A percentile compares a stretch with the other conserved stretches of the same genome.
phyloP scores from a whole-genome alignment of 2,113 vertebrate genomes.

The Pristiophorus japonicus region DNA sequence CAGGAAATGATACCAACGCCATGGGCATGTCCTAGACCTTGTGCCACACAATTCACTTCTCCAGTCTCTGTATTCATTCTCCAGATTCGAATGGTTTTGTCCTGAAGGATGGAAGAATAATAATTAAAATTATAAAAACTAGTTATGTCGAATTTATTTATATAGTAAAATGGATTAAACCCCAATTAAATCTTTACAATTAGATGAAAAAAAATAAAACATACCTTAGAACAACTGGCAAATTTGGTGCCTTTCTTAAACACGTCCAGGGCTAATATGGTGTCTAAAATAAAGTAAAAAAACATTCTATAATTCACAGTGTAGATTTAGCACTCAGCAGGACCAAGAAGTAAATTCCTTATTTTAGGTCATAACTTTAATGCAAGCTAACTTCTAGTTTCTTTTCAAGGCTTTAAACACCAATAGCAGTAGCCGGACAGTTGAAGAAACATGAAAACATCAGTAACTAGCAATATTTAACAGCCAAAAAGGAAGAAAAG shows the following conservation, averaged over 20 bases:
- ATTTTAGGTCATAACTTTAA: neutral
- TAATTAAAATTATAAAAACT: neutral
- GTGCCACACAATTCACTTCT: constrained; percentile 70
- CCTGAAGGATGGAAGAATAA: constrained; percentile 52
- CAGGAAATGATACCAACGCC: constrained; percentile 76
- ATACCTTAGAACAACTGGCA: constrained; percentile 85
- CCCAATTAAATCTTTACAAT: neutral
- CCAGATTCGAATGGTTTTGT: constrained; percentile 81
- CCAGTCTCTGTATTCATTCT: constrained; percentile 64
- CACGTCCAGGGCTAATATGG: constrained; percentile 80
- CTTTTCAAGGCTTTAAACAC: neutral
- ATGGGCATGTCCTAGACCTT: constrained; percentile 73
- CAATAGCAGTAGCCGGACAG: neutral
- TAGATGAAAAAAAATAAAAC: constrained; percentile 37
- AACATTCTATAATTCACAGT: neutral
- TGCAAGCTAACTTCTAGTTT: neutral
- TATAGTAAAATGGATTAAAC: neutral
- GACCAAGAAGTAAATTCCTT: neutral
- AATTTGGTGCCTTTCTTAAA: constrained; percentile 79
- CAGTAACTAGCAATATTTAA: neutral
- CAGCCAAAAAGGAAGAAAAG: neutral
- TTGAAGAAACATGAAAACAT: neutral
- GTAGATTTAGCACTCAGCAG: neutral
- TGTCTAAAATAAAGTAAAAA: constrained; percentile 63
- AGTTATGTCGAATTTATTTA: neutral